phyloP scores from a whole-genome alignment of 2,797 vertebrate genomes.

The Amphiprion clarkii region DNA sequence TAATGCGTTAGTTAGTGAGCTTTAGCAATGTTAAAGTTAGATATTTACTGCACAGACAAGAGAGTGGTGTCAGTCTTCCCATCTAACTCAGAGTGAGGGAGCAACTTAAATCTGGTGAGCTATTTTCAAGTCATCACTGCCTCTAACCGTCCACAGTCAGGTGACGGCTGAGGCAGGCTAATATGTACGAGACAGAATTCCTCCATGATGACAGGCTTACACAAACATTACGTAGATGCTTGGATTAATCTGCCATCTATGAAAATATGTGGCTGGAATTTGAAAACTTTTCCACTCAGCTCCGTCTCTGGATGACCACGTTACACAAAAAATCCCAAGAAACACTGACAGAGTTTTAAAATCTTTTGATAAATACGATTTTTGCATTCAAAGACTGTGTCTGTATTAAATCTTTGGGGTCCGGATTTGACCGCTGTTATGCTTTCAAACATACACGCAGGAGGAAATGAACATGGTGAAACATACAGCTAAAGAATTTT shows the following conservation, averaged over 20 bases:
- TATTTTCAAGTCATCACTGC: neutral
- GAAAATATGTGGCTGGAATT: conserved; percentile 17
- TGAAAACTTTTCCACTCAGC: neutral
- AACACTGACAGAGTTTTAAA: neutral
- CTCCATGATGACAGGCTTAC: conserved; percentile 19
- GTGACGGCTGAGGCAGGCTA: conserved; percentile 12
- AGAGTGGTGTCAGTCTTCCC: neutral
- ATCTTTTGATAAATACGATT: neutral
- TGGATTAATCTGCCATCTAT: conserved; percentile 23
- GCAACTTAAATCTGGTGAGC: conserved; percentile 1
- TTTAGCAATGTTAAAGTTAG: neutral
- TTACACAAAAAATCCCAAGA: neutral
- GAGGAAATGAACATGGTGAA: neutral
- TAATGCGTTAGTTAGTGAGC: neutral
- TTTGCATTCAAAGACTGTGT: neutral
- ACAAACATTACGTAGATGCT: conserved; percentile 32
- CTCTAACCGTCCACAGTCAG: neutral
- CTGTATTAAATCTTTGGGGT: no score
- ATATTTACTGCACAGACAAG: neutral
- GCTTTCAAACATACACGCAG: neutral
- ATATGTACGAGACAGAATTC: neutral
- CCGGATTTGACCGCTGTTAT: neutral
- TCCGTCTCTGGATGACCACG: neutral
- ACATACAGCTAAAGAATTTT: neutral
- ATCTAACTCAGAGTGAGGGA: neutral